Evolutionary conservation across 2,797 vertebrate genomes (phyloP), one percentile per base, ranked within the genome.

Genomic region (Cirrhinus mrigala): DNA sequence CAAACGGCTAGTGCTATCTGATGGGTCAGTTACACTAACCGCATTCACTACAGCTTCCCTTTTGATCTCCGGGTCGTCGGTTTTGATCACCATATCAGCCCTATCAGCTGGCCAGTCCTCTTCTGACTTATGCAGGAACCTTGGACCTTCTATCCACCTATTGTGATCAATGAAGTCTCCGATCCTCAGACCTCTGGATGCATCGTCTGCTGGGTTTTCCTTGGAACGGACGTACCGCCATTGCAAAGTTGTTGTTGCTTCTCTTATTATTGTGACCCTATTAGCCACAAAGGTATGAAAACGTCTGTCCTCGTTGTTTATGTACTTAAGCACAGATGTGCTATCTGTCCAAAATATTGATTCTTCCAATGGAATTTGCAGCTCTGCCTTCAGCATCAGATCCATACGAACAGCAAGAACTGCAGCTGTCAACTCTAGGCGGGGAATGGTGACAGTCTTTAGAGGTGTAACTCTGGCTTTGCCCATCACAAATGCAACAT

Each of bases 241-340:
- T 8, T 86, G 79, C 2, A 33, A 52, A 24, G 64, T 37, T 2
- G 33, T 37, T 37, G 33, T 37, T 37, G 33, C 24, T 5, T 76
- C 29, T 52, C 40, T 24, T 10, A 76, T 81, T 4, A 2, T 3
- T 15, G 50, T 14, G 1, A 85, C 14, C 12, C 84, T 46, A 44
- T 85, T 85, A 1, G 58, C 58, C 7, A 81, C 68, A 16, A 85
- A 85, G 33, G 70, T 75, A 24, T 46, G 20, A 37, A 86, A 86
- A 15, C 46, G 33, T 5, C 14, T 33, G 15, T 24, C 16, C 0
- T 81, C 79, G 16, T 76, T 76, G 4, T 40, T 37, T 7, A 86
- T 86, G 12, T 86, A 81, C 40, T 86, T 86, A 3, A 81, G 74
- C 18, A 77, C 44, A 27, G 62, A 77, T 2, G 33, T 37, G 33